phyloP scores from a whole-genome alignment of 2,888 invertebrate species.

The Pandemis corylana region DNA sequence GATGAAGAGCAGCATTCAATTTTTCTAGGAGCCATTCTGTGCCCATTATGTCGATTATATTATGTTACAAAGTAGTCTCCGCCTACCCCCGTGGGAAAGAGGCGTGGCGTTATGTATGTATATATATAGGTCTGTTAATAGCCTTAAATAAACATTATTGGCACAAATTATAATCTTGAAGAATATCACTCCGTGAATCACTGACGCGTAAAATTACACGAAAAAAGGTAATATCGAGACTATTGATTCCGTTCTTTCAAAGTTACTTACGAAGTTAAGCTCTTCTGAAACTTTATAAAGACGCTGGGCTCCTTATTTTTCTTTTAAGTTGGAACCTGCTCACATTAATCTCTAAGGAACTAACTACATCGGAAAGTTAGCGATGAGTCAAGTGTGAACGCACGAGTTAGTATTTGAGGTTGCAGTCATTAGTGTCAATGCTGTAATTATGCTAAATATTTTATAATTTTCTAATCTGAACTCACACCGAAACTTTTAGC shows the following conservation, averaged over 20 bases:
- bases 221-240: constrained; percentile 3
- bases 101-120: no score
- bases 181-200: not conserved
- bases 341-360: constrained; percentile 47
- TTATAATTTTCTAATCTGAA: no score
- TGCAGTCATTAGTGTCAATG: not conserved
- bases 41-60: no score
- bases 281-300: constrained; percentile 15
- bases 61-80: no score
- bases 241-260: constrained; percentile 20
- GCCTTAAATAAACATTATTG: not conserved
- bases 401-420: not conserved
- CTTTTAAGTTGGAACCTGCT: constrained; percentile 36
- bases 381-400: constrained; percentile 2
- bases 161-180: not conserved
- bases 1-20: no score
- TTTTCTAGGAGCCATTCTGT: no score
- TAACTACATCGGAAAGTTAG: constrained; percentile 44
- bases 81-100: no score
- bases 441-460: not conserved
- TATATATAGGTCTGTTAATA: no score
- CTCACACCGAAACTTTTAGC: no score
- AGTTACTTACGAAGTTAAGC: constrained; percentile 29
- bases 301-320: constrained; percentile 30
- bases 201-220: not conserved